A percentile compares a stretch with the other conserved stretches of the same genome.
phyloP scores from a whole-genome alignment of 2,797 vertebrate genomes.

The Sebastes oblongus region DNA sequence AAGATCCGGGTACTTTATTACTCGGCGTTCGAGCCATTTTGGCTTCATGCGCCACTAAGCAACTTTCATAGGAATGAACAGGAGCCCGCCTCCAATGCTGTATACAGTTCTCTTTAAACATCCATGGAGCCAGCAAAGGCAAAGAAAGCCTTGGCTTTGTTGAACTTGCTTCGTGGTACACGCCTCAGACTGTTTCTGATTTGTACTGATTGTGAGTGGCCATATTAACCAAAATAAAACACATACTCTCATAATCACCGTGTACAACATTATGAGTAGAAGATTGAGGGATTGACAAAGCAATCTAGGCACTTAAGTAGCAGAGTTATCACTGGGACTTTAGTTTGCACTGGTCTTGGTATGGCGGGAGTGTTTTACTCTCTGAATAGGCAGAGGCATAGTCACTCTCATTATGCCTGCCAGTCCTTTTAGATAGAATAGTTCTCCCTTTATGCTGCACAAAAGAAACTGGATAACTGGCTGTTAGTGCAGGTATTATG shows the following conservation, averaged over 20 bases:
- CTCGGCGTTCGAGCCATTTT: too few species aligned
- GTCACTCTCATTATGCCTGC: conserved; percentile 50
- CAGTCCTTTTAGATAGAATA: conserved; percentile 26
- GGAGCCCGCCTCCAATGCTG: too few species aligned
- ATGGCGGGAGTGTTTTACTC: conserved; percentile 35
- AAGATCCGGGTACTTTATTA: too few species aligned
- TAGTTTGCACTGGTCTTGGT: conserved; percentile 6
- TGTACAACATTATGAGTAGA: not conserved
- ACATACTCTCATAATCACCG: not conserved
- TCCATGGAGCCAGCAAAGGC: too few species aligned
- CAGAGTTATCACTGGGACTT: conserved; percentile 20
- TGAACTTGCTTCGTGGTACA: too few species aligned
- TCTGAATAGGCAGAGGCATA: conserved; percentile 50
- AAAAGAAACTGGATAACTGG: not conserved
- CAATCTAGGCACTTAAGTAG: not conserved
- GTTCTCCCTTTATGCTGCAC: not conserved
- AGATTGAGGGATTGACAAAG: not conserved
- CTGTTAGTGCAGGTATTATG: not conserved
- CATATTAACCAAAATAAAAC: conserved; percentile 14
- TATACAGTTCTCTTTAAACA: too few species aligned
- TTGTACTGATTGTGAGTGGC: not conserved
- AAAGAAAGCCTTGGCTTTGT: not conserved
- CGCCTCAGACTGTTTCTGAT: not conserved
- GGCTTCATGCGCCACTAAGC: too few species aligned
- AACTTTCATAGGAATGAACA: too few species aligned